Conservation (phyloP, 1,140 invertebrate species). For the Camponotus floridanus region DNA sequence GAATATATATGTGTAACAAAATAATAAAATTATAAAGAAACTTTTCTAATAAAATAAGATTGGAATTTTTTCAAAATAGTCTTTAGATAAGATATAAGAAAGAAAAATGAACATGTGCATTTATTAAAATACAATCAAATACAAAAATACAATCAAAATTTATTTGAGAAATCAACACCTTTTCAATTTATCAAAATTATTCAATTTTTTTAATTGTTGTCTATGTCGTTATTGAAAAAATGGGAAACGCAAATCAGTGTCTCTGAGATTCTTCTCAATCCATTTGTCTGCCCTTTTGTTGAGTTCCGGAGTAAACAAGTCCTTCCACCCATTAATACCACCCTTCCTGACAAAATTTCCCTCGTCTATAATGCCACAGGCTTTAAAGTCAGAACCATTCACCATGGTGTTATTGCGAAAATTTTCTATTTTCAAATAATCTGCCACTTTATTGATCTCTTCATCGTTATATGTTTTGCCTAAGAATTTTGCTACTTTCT, state of each 20-base stretch:
- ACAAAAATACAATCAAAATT: not conserved
- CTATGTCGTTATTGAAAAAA: slow-evolving; percentile 68
- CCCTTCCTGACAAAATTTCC: slow-evolving; percentile 89
- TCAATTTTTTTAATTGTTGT: not conserved
- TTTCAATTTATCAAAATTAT: not conserved
- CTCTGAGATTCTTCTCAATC: slow-evolving; percentile 88
- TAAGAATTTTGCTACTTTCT: slow-evolving; percentile 88
- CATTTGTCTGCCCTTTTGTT: slow-evolving; percentile 87
- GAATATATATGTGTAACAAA: too few species aligned
- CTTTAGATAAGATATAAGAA: too few species aligned
- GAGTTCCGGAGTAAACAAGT: slow-evolving; percentile 88
- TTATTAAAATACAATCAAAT: too few species aligned
- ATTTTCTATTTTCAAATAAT: slow-evolving; percentile 90
- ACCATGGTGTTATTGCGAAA: slow-evolving; percentile 91
- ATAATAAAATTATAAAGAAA: too few species aligned
- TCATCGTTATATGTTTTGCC: slow-evolving; percentile 86
- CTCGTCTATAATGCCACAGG: slow-evolving; percentile 86
- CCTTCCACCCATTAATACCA: slow-evolving; percentile 88
- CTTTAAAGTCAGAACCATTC: slow-evolving; percentile 86
- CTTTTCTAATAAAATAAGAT: too few species aligned
- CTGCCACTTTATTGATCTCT: slow-evolving; percentile 86
- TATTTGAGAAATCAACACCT: not conserved
- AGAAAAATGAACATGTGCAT: not conserved
- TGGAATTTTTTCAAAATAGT: too few species aligned
- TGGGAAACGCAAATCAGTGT: slow-evolving; percentile 87